phyloP scores from a whole-genome alignment of 2,888 invertebrate species.

The Dynastes maya region DNA sequence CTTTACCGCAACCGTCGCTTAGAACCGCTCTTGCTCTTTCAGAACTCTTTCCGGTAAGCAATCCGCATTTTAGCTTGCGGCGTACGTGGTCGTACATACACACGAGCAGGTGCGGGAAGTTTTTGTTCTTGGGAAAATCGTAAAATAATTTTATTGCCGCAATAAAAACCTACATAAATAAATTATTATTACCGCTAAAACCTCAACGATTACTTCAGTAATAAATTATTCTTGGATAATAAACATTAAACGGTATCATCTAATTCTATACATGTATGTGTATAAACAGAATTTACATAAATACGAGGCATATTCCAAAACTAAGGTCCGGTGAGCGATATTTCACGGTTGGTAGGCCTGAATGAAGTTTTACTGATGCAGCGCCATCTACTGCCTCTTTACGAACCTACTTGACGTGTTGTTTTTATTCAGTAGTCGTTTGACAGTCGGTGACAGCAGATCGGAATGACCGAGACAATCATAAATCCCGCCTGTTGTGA shows the following conservation, averaged over 20 bases:
- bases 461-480: no score
- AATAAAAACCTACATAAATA: slow-evolving; percentile 18
- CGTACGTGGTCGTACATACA: not conserved
- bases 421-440: no score
- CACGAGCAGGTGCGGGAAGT: not conserved
- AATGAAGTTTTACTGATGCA: no score
- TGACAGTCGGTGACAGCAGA: no score
- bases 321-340: no score
- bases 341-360: no score
- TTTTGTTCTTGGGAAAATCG: slow-evolving; percentile 7
- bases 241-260: slow-evolving; percentile 7
- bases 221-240: not conserved
- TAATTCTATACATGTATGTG: not conserved
- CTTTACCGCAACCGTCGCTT: slow-evolving; percentile 19
- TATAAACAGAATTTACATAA: not conserved
- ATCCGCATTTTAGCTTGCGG: not conserved
- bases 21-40: not conserved
- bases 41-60: slow-evolving; percentile 26
- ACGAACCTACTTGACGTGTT: no score
- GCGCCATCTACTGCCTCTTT: no score
- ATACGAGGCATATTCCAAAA: no score
- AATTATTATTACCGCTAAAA: slow-evolving; percentile 30
- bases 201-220: not conserved
- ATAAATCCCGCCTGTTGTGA: no score
- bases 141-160: slow-evolving; percentile 29